Evolutionary conservation across 2,797 vertebrate genomes (phyloP), one percentile per base, ranked within the genome.

Genomic region (Phylloscopus collybita): DNA sequence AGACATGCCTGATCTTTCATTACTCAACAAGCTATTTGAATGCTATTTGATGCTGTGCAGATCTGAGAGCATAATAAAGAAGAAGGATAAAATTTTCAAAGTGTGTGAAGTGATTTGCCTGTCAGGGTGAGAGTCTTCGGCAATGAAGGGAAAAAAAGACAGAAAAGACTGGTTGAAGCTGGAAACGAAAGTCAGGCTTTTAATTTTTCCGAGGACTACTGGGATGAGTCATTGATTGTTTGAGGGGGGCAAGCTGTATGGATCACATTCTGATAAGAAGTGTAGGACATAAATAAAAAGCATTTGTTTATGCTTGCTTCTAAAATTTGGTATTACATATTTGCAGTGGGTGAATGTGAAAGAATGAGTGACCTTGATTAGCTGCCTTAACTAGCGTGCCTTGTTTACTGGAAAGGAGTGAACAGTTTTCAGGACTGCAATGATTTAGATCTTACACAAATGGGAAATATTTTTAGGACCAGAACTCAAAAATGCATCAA

Each of bases 1-100:
- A 42, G 74, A 47, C 78, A 32, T 59, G 67, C 56, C 53, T 84
- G 73, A 72, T 59, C 75, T 92, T 91, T 75, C 56, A 49, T 91
- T 69, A 65, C 13, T 88, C 54, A 54, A 30, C 40, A 54, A 80
- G 62, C 38, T 87, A 10, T 82, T 92, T 69, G n/a, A 89, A 60
- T 84, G 44, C 15, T 80, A 2, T 70, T 90, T 16, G 23, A 32
- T 66, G 22, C 60, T 82, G 3, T 90, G 44, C 54, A 76, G 60
- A 54, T 80, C 49, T 92, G 66, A 91, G 38, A 74, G 19, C 30
- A 5, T 61, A 60, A 51, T 57, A 56, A 70, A 67, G 57, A 38
- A 59, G 40, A 40, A 85, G 47, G 44, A 51, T 78, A 61, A 72
- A 44, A 69, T 72, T 71, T 86, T 88, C 54, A 36, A 81, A 91